These are phyloP conservation scores for Agrilus mali DNA, from an alignment of 2,888 invertebrate genomes.

Conservation along the genomic window DNA sequence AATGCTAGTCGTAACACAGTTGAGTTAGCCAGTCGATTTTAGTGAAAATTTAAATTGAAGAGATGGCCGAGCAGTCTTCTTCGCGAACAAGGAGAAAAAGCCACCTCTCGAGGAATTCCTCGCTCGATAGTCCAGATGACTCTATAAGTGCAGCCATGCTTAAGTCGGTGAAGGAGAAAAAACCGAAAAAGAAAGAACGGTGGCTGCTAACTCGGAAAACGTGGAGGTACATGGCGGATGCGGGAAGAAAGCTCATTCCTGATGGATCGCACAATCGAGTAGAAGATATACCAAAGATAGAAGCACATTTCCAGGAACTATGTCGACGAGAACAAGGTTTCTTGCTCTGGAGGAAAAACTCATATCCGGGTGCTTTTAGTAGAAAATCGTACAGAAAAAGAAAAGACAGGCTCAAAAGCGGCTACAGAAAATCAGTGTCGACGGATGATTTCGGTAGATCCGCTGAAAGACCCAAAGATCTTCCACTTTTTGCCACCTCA, in stretches of 20 bases:
- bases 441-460: conserved; percentile 51
- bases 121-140: conserved; percentile 34
- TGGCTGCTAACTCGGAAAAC: conserved; percentile 83
- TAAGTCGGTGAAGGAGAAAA: conserved; percentile 40
- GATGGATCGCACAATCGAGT: conserved; percentile 59
- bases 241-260: conserved; percentile 74
- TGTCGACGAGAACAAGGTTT: conserved; percentile 68
- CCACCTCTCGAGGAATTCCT: conserved; percentile 31
- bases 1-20: conserved; percentile 3
- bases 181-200: conserved; percentile 56
- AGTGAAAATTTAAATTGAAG: conserved; percentile 1
- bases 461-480: conserved; percentile 35
- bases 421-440: conserved; percentile 54
- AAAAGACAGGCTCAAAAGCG: conserved; percentile 46
- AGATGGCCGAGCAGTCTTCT: conserved; percentile 21
- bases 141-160: conserved; percentile 35
- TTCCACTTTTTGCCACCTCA: conserved; percentile 29
- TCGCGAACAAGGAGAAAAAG: conserved; percentile 17
- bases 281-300: conserved; percentile 69
- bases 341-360: conserved; percentile 69
- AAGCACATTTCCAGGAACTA: conserved; percentile 73
- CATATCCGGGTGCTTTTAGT: conserved; percentile 61
- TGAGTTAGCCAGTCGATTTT: conserved; percentile 1
- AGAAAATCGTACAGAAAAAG: conserved; percentile 43
- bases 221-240: conserved; percentile 88